Base-by-base conservation (phyloP, 1,140 invertebrate species). In the Drosophila sucinea region DNA sequence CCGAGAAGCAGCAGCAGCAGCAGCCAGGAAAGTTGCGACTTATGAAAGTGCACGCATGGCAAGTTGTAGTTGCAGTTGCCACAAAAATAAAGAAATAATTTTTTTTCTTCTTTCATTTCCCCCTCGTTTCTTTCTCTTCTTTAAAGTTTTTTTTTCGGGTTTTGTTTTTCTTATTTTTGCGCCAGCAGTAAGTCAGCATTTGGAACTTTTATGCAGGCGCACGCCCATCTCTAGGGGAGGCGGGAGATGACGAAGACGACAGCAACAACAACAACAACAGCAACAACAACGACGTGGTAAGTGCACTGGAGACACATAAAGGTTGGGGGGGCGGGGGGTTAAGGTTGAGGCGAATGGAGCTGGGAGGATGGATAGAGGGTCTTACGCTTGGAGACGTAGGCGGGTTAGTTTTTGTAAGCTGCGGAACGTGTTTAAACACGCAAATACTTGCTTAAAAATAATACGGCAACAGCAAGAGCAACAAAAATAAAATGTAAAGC, bases 361-460 rank as follows among this genome's bases (percentile, higher is more conserved):
- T 17, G 51, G 56, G 41, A 64, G 17, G 35, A 2, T 27, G 35
- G 35, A 2, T 27, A 10, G 35, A 38, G 35, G 35, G 44, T 23
- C 40, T 8, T 7, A 41, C 3, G 40, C 40, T 44, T 32, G 17
- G 54, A 23, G 41, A 30, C 54, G 56, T 72, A 51, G 41, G 47
- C n/a, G 56, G 67, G 56, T 54, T 55, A 71, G 67, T 65, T 80
- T 80, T 89, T 84, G 76, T 89, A 87, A 87, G 83, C 83, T 87
- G 76, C 77, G 83, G 79, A 87, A 87, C 83, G 83, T 87, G 83
- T 87, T 87, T 89, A 89, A 86, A 87, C 76, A 89, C 84, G 84
- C 79, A 87, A 87, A 87, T 87, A 87, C 83, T 87, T 89, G 83
- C 83, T 87, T 87, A 87, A 89, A 83, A 89, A 87, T 87, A 87